phyloP scores from a whole-genome alignment of 2,113 vertebrate species.

The Thryonomys swinderianus region DNA sequence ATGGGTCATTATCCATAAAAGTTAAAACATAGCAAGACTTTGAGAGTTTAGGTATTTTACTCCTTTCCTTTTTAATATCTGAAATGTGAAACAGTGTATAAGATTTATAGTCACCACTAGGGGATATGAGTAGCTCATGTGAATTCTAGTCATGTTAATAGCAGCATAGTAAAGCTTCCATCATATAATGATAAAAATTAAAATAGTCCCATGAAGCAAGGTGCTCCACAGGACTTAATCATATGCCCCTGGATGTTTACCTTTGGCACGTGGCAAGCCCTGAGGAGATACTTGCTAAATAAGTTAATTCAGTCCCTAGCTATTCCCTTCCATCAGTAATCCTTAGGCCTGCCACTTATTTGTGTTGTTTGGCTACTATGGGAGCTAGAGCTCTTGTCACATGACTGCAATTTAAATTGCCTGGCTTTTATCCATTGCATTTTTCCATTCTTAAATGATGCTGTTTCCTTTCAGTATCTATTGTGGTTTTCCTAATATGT shows the following conservation, averaged over 20 bases:
- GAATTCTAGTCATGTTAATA: neutral
- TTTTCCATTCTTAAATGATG: constrained; percentile 60
- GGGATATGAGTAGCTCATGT: constrained; percentile 11
- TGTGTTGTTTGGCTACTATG: neutral
- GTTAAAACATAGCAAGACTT: constrained; percentile 13
- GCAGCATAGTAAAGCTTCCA: neutral
- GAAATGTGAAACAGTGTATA: constrained; percentile 29
- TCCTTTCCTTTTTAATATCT: constrained; percentile 19
- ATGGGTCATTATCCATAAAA: neutral
- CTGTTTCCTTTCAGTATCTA: constrained; percentile 57
- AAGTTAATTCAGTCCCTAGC: neutral
- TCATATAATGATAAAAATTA: neutral
- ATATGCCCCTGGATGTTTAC: neutral
- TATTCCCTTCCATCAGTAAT: neutral
- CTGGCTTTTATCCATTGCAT: constrained; percentile 55
- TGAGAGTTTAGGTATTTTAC: neutral
- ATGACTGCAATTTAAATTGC: constrained; percentile 55
- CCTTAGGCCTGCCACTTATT: constrained; percentile 21
- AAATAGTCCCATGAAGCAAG: neutral
- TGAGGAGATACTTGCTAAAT: constrained; percentile 47
- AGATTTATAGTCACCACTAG: constrained; percentile 30
- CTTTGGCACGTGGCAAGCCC: neutral
- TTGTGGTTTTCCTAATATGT: constrained; percentile 60
- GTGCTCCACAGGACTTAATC: neutral
- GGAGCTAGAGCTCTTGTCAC: constrained; percentile 28